Conservation (phyloP, 2,888 invertebrate genomes). For the Pyralis farinalis region DNA sequence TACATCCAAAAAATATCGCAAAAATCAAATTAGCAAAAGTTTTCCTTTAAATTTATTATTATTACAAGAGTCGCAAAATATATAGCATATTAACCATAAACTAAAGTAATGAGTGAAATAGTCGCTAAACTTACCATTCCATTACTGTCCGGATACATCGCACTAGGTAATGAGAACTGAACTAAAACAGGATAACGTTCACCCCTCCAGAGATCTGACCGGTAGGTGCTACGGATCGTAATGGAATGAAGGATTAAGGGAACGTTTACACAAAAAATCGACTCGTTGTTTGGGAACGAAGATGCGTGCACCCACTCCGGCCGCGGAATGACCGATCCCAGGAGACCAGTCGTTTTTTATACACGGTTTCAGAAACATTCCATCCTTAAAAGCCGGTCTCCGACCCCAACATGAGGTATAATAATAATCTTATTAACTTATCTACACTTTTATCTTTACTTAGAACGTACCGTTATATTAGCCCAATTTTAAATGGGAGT, state of each 20-base stretch:
- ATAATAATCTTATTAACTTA: slow-evolving; percentile 80
- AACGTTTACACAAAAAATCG: slow-evolving; percentile 44
- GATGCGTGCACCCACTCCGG: slow-evolving; percentile 67
- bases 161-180: slow-evolving; percentile 37
- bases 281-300: slow-evolving; percentile 48
- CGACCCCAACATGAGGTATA: slow-evolving; percentile 68
- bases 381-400: slow-evolving; percentile 73
- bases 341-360: slow-evolving; percentile 74
- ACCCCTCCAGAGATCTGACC: slow-evolving; percentile 35
- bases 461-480: slow-evolving; percentile 75
- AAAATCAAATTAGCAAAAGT: background rate
- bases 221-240: slow-evolving; percentile 40
- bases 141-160: slow-evolving; percentile 47
- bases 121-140: slow-evolving; percentile 43
- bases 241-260: slow-evolving; percentile 32
- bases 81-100: background rate
- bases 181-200: slow-evolving; percentile 38
- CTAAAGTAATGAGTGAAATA: too few species aligned
- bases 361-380: slow-evolving; percentile 75
- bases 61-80: slow-evolving; percentile 1
- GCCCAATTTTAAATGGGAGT: slow-evolving; percentile 63
- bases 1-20: too few species aligned
- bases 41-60: background rate
- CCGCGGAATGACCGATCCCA: slow-evolving; percentile 72
- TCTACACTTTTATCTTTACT: slow-evolving; percentile 77